A percentile compares a stretch with the other conserved stretches of the same genome.
Conservation (phyloP, 92 coral and sea anemone genomes). For the Hydrozoanthus gracilis region DNA sequence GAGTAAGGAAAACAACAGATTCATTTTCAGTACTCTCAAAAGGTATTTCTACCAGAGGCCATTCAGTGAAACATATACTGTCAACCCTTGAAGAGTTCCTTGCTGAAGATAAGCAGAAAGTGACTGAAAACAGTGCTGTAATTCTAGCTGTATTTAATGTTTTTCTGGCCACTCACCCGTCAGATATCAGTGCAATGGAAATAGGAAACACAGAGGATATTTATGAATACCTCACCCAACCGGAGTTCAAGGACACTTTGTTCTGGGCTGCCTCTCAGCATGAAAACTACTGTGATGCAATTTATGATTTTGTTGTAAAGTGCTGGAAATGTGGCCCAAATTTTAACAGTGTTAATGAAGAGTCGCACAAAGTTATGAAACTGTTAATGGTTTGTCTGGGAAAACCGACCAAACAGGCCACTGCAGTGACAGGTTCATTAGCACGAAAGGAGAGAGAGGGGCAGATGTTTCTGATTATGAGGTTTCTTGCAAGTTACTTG, state of each 20-base stretch:
- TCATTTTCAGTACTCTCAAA: not conserved
- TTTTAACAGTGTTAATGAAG: slow-evolving; percentile 63
- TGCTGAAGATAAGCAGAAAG: slow-evolving; percentile 66
- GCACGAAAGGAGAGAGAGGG: slow-evolving; percentile 53
- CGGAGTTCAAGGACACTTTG: slow-evolving; percentile 59
- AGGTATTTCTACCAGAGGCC: slow-evolving; percentile 1
- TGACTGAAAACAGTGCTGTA: slow-evolving; percentile 81
- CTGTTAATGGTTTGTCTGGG: slow-evolving; percentile 79
- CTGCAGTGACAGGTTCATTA: slow-evolving; percentile 73
- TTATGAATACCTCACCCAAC: slow-evolving; percentile 59
- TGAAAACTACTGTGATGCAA: slow-evolving; percentile 70
- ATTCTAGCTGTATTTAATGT: slow-evolving; percentile 76
- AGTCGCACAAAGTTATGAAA: slow-evolving; percentile 71
- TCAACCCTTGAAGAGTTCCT: slow-evolving; percentile 63
- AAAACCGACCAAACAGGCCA: slow-evolving; percentile 81
- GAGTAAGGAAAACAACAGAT: not conserved
- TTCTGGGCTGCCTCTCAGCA: slow-evolving; percentile 74
- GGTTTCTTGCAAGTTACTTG: slow-evolving; percentile 64
- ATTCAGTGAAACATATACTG: slow-evolving; percentile 52
- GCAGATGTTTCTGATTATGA: slow-evolving; percentile 57
- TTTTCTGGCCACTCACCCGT: slow-evolving; percentile 69
- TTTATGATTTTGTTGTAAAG: slow-evolving; percentile 72
- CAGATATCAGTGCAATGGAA: slow-evolving; percentile 21
- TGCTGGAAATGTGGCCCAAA: slow-evolving; percentile 70
- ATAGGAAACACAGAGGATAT: slow-evolving; percentile 35